Conservation (phyloP, 1,140 invertebrate genomes). For the Geopemphigus sp. region DNA sequence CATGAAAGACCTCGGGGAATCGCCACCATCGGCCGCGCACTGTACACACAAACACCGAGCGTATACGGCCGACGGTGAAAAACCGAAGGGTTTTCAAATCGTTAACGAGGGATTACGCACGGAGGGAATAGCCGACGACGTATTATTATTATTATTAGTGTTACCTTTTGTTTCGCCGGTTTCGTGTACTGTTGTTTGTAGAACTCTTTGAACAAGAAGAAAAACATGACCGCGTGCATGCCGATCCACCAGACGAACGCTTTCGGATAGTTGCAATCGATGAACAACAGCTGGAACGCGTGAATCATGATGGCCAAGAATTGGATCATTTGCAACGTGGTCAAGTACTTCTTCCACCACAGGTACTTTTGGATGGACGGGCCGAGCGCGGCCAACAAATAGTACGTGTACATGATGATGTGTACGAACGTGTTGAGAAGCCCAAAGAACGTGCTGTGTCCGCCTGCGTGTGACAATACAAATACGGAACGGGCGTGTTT, state of each 20-base stretch:
- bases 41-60: too few species aligned
- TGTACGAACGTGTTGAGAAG: constrained; percentile 87
- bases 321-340: constrained; percentile 82
- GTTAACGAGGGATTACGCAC: too few species aligned
- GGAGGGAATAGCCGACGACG: too few species aligned
- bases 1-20: too few species aligned
- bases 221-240: constrained; percentile 74
- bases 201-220: constrained; percentile 74
- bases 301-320: constrained; percentile 78
- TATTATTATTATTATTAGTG: neutral
- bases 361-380: constrained; percentile 80
- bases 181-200: constrained; percentile 68
- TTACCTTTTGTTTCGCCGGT: constrained; percentile 50
- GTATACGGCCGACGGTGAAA: too few species aligned
- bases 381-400: constrained; percentile 80
- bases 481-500: too few species aligned
- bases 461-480: constrained; percentile 58
- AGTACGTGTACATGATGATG: constrained; percentile 89
- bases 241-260: constrained; percentile 71
- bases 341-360: constrained; percentile 94
- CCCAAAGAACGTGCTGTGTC: constrained; percentile 76
- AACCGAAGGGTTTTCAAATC: too few species aligned
- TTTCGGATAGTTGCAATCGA: constrained; percentile 80
- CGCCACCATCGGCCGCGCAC: too few species aligned
- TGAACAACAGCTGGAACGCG: constrained; percentile 79